phyloP scores from a whole-genome alignment of 2,797 vertebrate genomes.

The Muscicapa comitata region DNA sequence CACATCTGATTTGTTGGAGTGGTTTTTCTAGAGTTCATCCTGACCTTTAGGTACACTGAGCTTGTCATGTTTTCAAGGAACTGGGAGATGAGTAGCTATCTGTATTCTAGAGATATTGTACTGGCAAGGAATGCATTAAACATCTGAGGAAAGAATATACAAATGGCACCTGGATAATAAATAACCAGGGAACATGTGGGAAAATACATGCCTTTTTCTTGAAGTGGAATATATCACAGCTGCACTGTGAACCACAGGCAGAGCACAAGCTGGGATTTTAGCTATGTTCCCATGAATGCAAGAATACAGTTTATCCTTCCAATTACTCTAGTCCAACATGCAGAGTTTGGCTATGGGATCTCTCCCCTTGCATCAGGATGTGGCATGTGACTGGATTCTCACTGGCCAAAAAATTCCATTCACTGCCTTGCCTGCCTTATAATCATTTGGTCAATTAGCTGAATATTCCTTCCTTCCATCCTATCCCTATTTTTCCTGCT shows the following conservation, averaged over 20 bases:
- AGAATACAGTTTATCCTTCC: conserved; percentile 2
- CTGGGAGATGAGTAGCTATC: background rate
- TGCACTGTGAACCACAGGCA: background rate
- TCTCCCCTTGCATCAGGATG: conserved; percentile 33
- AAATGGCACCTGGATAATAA: conserved; percentile 39
- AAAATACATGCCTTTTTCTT: background rate
- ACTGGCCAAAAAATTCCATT: background rate
- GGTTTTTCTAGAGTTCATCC: background rate
- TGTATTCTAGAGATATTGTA: background rate
- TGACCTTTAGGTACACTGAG: background rate
- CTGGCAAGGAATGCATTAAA: background rate
- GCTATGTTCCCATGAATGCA: background rate
- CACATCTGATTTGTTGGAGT: background rate
- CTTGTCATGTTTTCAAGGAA: background rate
- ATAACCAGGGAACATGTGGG: background rate
- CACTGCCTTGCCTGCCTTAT: background rate
- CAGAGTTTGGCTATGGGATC: conserved; percentile 5
- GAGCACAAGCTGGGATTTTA: background rate
- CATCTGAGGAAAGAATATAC: background rate
- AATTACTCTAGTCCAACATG: background rate
- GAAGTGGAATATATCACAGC: background rate
- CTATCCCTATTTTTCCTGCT: background rate
- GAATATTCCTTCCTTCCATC: background rate
- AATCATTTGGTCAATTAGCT: background rate
- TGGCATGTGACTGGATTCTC: conserved; percentile 29